Base-by-base conservation (phyloP, 1,140 invertebrate species). In the Eufriesea mexicana region DNA sequence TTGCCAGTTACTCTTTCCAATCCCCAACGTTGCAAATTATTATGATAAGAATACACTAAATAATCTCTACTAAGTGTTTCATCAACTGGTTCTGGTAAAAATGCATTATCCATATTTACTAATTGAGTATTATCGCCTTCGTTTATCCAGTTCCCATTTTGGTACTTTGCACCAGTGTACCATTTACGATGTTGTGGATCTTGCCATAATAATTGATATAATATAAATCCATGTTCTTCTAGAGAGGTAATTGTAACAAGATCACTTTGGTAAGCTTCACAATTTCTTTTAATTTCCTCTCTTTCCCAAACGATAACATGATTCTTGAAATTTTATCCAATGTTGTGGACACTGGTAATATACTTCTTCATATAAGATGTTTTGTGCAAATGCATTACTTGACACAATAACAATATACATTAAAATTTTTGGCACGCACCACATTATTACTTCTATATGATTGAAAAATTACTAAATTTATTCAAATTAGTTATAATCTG, bases 171-270 rank as follows among this genome's bases (percentile, higher is more conserved):
- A 35, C 97, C 97, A 45, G 97, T 96, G 86, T 98, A 98, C 97
- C 98, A 99, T n/a, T 96, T 95, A 70, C 97, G 95, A 92, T 98
- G 97, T 83, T 98, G 97, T 42, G 97, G 98, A 95, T 99, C 98
- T 86, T 97, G 95, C 89, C 95, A 94, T 86, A 97, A 95, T 10
- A 99, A 93, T 88, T 97, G 96, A 83, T 97, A 95, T 2, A 98
- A 95, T 20, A 99, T 94, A 91, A 98, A 98, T 0, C 96, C 95
- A 95, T 99, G 98, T 91, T 99, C 98, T 77, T 98, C 98, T 7
- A 97, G 93, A 71, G 95, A 96, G 91, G 97, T 97, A 14, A 99
- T 95, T 83, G 97, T 96, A 0, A 97, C 94, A 55, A 99, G 92
- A 91, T 98, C 97, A 25, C 97, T 96, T 88, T 97, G 97, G 92